Evolutionary conservation across 1,140 invertebrate species (phyloP).

Genomic region (Eufriesea mexicana): DNA sequence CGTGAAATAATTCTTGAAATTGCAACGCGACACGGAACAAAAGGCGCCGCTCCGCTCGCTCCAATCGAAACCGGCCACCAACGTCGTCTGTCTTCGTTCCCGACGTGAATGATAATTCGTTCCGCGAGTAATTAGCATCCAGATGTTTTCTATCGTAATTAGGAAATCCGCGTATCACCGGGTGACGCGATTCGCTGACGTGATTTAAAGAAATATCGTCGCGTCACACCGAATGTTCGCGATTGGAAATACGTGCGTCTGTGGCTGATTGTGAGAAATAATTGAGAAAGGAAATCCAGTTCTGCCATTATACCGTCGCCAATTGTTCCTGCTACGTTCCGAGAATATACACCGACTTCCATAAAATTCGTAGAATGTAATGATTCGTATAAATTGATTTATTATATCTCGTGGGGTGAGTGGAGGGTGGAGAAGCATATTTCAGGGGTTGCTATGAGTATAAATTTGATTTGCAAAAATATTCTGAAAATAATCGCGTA

Average conservation of each 20-base stretch:
- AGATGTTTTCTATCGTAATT: slow-evolving; percentile 3
- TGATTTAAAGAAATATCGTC: not conserved
- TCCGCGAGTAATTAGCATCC: not conserved
- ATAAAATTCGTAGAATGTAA: no score
- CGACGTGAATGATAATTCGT: not conserved
- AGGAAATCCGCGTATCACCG: not conserved
- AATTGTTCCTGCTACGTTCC: no score
- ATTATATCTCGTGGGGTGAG: no score
- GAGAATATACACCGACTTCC: no score
- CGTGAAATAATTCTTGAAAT: slow-evolving; percentile 43
- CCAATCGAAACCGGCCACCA: not conserved
- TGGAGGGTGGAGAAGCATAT: no score
- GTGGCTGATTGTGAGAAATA: not conserved
- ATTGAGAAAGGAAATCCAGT: not conserved
- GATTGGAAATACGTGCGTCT: not conserved
- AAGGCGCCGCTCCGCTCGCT: not conserved
- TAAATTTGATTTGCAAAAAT: no score
- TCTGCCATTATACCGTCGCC: no score
- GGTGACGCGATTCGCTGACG: no score
- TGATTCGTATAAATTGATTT: no score
- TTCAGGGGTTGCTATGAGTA: no score
- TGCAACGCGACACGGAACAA: slow-evolving; percentile 22
- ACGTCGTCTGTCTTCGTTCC: not conserved
- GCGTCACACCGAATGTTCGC: not conserved
- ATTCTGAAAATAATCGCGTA: no score